phyloP scores from a whole-genome alignment of 1,140 invertebrate species.

The Orussus abietinus region DNA sequence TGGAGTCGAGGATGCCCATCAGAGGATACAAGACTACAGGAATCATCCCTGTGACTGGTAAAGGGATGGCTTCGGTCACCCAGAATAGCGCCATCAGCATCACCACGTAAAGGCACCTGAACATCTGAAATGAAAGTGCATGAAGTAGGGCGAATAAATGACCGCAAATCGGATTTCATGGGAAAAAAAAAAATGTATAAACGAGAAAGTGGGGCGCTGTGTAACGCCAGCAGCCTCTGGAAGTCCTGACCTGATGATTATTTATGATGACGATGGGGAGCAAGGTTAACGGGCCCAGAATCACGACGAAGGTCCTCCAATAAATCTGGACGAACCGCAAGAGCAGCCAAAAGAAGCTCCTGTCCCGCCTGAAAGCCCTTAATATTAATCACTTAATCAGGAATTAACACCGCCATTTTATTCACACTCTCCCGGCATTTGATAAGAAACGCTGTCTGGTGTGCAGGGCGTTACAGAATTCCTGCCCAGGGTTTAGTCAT shows the following conservation, averaged over 20 bases:
- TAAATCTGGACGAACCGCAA: constrained; percentile 46
- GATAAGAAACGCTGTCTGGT: too few relatives aligned
- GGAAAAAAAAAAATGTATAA: constrained; percentile 3
- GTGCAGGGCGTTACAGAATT: too few relatives aligned
- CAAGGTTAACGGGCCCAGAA: constrained; percentile 60
- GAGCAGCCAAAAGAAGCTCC: constrained; percentile 22
- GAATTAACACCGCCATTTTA: too few relatives aligned
- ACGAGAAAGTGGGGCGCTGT: too few relatives aligned
- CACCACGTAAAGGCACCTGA: constrained; percentile 58
- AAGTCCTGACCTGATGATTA: constrained; percentile 47
- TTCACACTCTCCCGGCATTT: too few relatives aligned
- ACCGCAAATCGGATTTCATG: too few relatives aligned
- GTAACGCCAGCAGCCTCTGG: not conserved
- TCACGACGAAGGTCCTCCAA: constrained; percentile 62
- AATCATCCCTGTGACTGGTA: constrained; percentile 62
- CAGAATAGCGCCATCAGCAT: constrained; percentile 64
- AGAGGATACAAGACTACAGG: constrained; percentile 63
- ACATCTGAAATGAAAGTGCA: constrained; percentile 34
- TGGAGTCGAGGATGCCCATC: constrained; percentile 56
- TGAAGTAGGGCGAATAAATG: too few relatives aligned
- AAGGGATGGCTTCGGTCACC: constrained; percentile 64
- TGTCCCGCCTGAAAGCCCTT: constrained; percentile 30
- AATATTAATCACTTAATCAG: too few relatives aligned
- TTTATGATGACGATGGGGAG: constrained; percentile 59
- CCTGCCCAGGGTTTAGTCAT: too few relatives aligned